These are phyloP conservation scores for Sebastes taczanowskii DNA, from an alignment of 2,797 vertebrate genomes.

Conservation along the genomic window DNA sequence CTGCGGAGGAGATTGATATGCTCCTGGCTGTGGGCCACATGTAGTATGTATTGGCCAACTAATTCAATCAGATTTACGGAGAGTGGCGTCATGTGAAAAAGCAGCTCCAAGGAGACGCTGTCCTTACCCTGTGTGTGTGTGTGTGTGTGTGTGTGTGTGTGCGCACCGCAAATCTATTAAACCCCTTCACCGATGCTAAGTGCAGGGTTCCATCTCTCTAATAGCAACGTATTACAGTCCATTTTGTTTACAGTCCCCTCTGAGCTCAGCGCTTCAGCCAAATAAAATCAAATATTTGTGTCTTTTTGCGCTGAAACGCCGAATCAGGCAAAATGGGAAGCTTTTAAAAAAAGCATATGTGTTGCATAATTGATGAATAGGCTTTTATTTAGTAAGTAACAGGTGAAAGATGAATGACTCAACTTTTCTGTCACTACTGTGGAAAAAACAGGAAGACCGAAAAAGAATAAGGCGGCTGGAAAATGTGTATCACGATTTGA, in stretches of 20 bases:
- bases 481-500: slow-evolving; percentile 21
- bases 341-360: slow-evolving; percentile 44
- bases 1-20: slow-evolving; percentile 81
- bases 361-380: slow-evolving; percentile 65
- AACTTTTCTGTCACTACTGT: slow-evolving; percentile 10
- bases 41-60: slow-evolving; percentile 72
- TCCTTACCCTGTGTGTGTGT: slow-evolving; percentile 54
- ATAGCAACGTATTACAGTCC: slow-evolving; percentile 67
- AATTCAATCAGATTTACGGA: slow-evolving; percentile 86
- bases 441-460: neutral
- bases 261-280: slow-evolving; percentile 15
- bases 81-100: slow-evolving; percentile 83
- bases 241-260: slow-evolving; percentile 61
- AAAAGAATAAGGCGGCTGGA: neutral
- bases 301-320: slow-evolving; percentile 34
- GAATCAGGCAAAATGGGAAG: neutral
- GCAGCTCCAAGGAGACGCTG: slow-evolving; percentile 77
- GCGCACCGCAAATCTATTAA: slow-evolving; percentile 73
- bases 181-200: slow-evolving; percentile 70
- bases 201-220: slow-evolving; percentile 76
- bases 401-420: slow-evolving; percentile 42
- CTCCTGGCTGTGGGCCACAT: slow-evolving; percentile 75
- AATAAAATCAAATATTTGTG: slow-evolving; percentile 42
- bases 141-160: slow-evolving; percentile 28
- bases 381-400: slow-evolving; percentile 59